Evolutionary conservation across 1,140 invertebrate genomes (phyloP), one percentile per base, ranked within the genome.

Genomic region (Drosophila bocqueti): DNA sequence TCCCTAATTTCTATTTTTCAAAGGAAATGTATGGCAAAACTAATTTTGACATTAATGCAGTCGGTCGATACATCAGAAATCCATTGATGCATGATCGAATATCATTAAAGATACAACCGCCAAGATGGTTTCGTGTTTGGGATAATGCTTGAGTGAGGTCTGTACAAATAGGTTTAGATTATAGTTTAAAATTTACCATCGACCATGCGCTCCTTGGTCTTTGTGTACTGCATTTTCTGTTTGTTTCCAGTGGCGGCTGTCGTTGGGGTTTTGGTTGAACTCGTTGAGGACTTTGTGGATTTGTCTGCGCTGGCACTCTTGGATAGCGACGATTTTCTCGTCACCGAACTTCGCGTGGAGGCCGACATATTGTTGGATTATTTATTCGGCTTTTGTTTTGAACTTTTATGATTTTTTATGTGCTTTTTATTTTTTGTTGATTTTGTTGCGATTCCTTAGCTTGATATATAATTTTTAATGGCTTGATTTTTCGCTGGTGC

Each of bases 201-300:
- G 54, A 86, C 83, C 50, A 92, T 90, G 38, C 91, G 91, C 57
- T 92, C 91, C 72, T 47, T 92, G 42, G 91, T 92, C 43, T 89
- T 92, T 78, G 91, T 66, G 45, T 92, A 92, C 75, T 90, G 89
- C 79, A 91, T 92, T 79, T 91, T 91, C 76, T 85, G 84, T 91
- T 83, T 92, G 65, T 58, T 91, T 38, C 84, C 84, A 66, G 55
- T 67, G 76, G 72, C 31, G 49, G 69, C n/a, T 45, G 76, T 31
- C 36, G 47, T 16, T n/a, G 74, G 63, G 67, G 71, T 50, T 50
- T 83, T 66, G 29, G 79, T n/a, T 52, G 85, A 63, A 58, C 55
- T 63, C 40, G 74, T 18, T 54, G 86, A 42, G 84, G 83, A 52
- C 58, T 82, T 50, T 62, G 79, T 62, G n/a, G 86, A 84, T 68